These are phyloP conservation scores for Aethes cnicana DNA, from an alignment of 2,888 invertebrate genomes.

Conservation along the genomic window DNA sequence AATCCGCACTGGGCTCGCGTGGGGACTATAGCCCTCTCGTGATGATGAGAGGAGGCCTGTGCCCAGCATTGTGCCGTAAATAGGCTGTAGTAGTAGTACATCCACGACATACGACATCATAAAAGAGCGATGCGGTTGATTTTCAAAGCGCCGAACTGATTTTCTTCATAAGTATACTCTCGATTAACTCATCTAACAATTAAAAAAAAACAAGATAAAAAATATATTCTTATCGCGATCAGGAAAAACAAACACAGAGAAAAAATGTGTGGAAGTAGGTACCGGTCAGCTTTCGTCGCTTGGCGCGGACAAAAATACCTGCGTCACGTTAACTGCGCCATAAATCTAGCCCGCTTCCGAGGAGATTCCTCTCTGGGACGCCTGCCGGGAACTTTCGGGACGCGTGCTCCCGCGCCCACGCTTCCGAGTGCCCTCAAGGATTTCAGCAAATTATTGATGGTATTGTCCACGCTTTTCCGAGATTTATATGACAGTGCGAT, in stretches of 20 bases:
- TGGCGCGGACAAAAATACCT: conserved; percentile 62
- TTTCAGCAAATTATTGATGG: conserved; percentile 52
- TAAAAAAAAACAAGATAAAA: too few species aligned
- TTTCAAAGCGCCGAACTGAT: too few species aligned
- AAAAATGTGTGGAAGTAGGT: conserved; percentile 48
- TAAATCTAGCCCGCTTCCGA: conserved; percentile 72
- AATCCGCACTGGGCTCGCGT: too few species aligned
- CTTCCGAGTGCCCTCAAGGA: conserved; percentile 54
- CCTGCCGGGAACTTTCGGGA: conserved; percentile 63
- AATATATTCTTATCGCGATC: conserved; percentile 25
- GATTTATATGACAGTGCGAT: not conserved
- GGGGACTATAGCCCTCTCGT: too few species aligned
- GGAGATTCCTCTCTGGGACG: conserved; percentile 66
- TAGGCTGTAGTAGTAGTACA: too few species aligned
- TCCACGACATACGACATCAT: too few species aligned
- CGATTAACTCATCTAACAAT: too few species aligned
- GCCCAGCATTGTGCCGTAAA: too few species aligned
- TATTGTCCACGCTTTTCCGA: conserved; percentile 25
- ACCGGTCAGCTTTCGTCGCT: conserved; percentile 59
- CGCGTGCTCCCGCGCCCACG: conserved; percentile 59
- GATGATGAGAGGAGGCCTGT: too few species aligned
- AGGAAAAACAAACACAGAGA: conserved; percentile 43
- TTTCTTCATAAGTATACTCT: too few species aligned
- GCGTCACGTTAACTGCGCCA: conserved; percentile 69
- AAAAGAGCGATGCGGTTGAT: too few species aligned